Evolutionary conservation across 2,113 vertebrate species (phyloP).

Genomic region (Ceratotherium simum): DNA sequence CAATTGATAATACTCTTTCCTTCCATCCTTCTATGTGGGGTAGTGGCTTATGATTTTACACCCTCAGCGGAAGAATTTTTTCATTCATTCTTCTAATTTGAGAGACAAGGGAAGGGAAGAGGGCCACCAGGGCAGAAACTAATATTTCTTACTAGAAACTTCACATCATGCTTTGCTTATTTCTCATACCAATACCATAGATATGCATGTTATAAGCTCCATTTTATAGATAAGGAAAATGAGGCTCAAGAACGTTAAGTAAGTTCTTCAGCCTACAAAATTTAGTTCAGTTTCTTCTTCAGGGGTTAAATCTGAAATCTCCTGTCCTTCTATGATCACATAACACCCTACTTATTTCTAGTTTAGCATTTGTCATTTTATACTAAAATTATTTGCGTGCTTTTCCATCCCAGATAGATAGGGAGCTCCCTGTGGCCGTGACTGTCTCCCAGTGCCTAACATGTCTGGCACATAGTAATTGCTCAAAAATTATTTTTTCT

Average conservation of each 20-base stretch:
- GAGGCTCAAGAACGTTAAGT: neutral
- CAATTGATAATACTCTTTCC: neutral
- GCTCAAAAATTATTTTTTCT: neutral
- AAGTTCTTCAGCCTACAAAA: neutral
- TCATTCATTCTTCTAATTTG: neutral
- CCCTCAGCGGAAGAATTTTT: neutral
- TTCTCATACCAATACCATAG: neutral
- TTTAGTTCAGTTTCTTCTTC: neutral
- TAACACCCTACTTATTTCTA: neutral
- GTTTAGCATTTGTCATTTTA: neutral
- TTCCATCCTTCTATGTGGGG: neutral
- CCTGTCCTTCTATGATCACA: neutral
- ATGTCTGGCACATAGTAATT: neutral
- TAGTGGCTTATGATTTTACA: neutral
- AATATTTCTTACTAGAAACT: neutral
- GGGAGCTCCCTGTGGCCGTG: neutral
- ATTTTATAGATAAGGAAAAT: neutral
- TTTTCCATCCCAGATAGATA: neutral
- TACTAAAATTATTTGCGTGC: neutral
- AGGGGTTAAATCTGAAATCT: neutral
- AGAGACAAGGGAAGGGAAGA: neutral
- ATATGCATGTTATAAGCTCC: neutral
- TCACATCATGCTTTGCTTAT: neutral
- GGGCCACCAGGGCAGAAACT: neutral
- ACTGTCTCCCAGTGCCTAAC: neutral